phyloP scores from a whole-genome alignment of 2,797 vertebrate species.

The Parauchenoglanis punctatus region DNA sequence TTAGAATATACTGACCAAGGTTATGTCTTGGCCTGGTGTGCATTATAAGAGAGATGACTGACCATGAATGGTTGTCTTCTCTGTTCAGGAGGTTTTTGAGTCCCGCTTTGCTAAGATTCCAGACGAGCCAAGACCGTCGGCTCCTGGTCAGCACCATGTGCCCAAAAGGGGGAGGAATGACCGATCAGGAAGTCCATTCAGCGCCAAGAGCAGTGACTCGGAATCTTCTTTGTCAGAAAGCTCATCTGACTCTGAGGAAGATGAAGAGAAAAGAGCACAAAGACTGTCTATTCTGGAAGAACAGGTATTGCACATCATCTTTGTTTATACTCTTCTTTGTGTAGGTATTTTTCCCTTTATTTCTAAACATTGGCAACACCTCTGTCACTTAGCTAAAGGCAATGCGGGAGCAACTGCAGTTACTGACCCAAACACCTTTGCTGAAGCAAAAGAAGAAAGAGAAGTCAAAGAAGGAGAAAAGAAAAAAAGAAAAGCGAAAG shows the following conservation, averaged over 20 bases:
- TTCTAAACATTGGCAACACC: background rate
- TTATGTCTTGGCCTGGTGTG: background rate
- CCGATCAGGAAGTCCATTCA: slow-evolving; percentile 64
- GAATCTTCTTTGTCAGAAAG: slow-evolving; percentile 69
- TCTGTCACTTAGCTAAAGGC: slow-evolving; percentile 77
- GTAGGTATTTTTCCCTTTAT: background rate
- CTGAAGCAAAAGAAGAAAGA: slow-evolving; percentile 79
- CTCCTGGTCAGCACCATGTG: slow-evolving; percentile 39
- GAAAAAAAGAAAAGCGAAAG: slow-evolving; percentile 69
- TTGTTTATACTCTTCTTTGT: background rate
- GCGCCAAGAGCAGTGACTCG: slow-evolving; percentile 68
- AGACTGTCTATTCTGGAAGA: slow-evolving; percentile 79
- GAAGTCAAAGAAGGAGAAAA: slow-evolving; percentile 76
- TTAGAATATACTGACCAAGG: background rate
- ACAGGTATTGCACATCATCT: slow-evolving; percentile 72
- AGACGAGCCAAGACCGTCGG: slow-evolving; percentile 66
- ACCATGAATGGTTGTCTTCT: background rate
- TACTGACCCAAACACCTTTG: slow-evolving; percentile 75
- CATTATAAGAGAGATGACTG: background rate
- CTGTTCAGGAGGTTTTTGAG: slow-evolving; percentile 88
- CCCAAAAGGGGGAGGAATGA: slow-evolving; percentile 60
- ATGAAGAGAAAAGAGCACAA: slow-evolving; percentile 67
- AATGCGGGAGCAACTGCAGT: slow-evolving; percentile 82
- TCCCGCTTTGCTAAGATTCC: slow-evolving; percentile 82
- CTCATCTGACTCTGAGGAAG: slow-evolving; percentile 72